Base-by-base conservation (phyloP, 35 echinoderm and acorn worm species). In the Heliocidaris tuberculata region DNA sequence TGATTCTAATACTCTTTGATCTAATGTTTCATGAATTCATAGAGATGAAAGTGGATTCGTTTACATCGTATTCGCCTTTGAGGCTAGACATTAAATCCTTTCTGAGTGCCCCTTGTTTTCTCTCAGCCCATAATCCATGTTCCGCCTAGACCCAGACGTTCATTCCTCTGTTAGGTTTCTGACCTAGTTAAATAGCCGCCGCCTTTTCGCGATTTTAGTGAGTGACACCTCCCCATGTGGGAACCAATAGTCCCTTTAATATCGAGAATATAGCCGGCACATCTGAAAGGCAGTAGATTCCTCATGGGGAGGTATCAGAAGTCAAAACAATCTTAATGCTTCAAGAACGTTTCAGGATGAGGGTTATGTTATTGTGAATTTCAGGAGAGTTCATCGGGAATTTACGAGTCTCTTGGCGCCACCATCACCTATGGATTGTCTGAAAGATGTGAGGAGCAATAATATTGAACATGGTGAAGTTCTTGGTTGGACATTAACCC, bases 61-160 rank as follows among this genome's bases (percentile, higher is more conserved):
- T 78, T 19, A 78, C 65, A 7, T 78, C 21, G 65, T 78, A 7
- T 78, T 78, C 21, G 65, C 65, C 65, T 78, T 78, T 78, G 6
- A 78, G 65, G 65, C 87, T 48, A 47, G 87, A 89, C 87, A 47
- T 32, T 89, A 47, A 89, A 89, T 32, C 87, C 87, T 89, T 86
- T 89, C 87, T 48, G 19, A 47, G 87, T 89, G 87, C 87, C 47
- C 47, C 87, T 32, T 89, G 31, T 89, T 48, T 89, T 48, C 32
- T 48, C 31, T 32, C 31, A 89, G 11, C 29, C 47, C 47, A 9
- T 32, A 47, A 47, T 48, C 87, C 31, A 47, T 89, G 47, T 32
- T 47, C 47, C 32, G 29, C 32, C 16, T 89, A 89, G 87, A 48
- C 47, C 31, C 87, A 89, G 87, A 48, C 31, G 31, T 32, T 17